Conservation (phyloP, 2,113 vertebrate genomes). For the Phalacrocorax aristotelis region DNA sequence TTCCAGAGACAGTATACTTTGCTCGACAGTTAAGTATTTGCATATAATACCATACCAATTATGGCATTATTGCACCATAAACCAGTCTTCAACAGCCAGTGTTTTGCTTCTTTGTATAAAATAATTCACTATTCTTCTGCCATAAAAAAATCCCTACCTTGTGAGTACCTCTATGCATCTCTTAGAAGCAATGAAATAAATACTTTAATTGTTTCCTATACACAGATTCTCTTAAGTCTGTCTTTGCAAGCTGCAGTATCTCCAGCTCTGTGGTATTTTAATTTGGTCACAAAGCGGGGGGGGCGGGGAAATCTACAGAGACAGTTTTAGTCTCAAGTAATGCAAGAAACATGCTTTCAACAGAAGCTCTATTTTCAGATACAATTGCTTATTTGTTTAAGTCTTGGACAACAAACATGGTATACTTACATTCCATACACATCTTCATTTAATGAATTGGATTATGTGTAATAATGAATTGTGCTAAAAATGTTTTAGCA, state of each 20-base stretch:
- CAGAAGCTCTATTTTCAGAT: background rate
- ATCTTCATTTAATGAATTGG: background rate
- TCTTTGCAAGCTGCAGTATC: background rate
- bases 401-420: background rate
- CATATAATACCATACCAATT: background rate
- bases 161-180: background rate
- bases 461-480: background rate
- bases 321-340: background rate
- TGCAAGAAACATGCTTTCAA: background rate
- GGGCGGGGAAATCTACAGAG: background rate
- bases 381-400: background rate
- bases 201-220: background rate
- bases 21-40: background rate
- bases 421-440: background rate
- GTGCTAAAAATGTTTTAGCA: background rate
- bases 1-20: background rate
- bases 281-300: constrained; percentile 11
- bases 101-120: background rate
- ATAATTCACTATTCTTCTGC: background rate
- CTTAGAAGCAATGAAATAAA: background rate
- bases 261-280: background rate
- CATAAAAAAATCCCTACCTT: background rate
- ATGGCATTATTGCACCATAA: background rate
- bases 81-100: background rate
- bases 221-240: background rate